A percentile compares a stretch with the other conserved stretches of the same genome.
phyloP scores from a whole-genome alignment of 2,888 invertebrate genomes.

The Trichopria drosophilae region DNA sequence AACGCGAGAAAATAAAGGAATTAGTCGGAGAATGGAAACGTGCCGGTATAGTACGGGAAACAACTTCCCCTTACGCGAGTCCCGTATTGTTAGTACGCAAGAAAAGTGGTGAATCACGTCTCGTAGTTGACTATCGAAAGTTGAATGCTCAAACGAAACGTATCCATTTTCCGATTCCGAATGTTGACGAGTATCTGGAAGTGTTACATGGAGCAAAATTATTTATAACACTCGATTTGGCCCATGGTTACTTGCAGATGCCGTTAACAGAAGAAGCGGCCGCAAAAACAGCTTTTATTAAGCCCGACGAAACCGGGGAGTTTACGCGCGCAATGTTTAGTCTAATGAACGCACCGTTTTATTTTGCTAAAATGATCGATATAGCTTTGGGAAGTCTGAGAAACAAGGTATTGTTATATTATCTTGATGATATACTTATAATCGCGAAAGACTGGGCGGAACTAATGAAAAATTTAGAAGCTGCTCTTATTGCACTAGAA shows the following conservation, averaged over 20 bases:
- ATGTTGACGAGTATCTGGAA: constrained; percentile 22
- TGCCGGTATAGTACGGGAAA: constrained; percentile 27
- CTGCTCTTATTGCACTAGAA: constrained; percentile 35
- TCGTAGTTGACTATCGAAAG: constrained; percentile 24
- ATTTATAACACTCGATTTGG: constrained; percentile 9
- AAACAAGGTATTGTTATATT: too few species aligned
- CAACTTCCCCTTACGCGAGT: constrained; percentile 24
- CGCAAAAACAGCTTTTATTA: too few species aligned
- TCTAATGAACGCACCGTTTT: too few species aligned
- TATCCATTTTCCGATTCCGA: constrained; percentile 30
- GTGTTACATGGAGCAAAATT: constrained; percentile 4
- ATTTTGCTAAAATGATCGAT: constrained; percentile 43
- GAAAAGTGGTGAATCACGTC: constrained; percentile 16
- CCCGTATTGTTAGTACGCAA: constrained; percentile 22
- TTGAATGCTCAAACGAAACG: constrained; percentile 20
- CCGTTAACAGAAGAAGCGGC: too few species aligned
- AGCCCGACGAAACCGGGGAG: too few species aligned
- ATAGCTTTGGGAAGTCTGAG: constrained; percentile 9
- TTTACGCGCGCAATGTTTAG: too few species aligned
- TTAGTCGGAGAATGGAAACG: constrained; percentile 29
- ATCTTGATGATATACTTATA: too few species aligned
- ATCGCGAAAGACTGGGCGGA: constrained; percentile 34
- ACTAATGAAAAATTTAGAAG: constrained; percentile 34
- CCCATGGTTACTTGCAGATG: too few species aligned
- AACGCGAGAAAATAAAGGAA: constrained; percentile 20